These are phyloP conservation scores for Drosophila robusta DNA, from an alignment of 2,888 invertebrate genomes.

Conservation along the genomic window DNA sequence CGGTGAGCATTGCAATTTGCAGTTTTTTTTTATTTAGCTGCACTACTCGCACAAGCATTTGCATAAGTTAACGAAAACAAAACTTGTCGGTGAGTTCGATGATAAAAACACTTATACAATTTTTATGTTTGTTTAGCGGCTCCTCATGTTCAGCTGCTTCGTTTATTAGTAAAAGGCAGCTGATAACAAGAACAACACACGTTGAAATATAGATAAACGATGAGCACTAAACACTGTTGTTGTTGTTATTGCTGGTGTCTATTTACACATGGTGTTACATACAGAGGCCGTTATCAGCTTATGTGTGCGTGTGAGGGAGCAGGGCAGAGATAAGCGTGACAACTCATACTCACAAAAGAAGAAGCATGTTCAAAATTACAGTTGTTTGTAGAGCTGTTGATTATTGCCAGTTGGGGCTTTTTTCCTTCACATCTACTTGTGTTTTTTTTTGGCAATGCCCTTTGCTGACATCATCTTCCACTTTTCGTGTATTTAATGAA, in stretches of 20 bases:
- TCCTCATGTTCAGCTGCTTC: conserved; percentile 33
- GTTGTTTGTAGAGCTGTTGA: conserved; percentile 43
- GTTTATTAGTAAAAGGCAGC: conserved; percentile 20
- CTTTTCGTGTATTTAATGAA: conserved; percentile 26
- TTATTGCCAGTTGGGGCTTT: conserved; percentile 33
- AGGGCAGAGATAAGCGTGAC: conserved; percentile 59
- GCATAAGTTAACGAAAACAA: conserved; percentile 43
- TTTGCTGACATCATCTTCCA: no score
- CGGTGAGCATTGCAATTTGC: conserved; percentile 4
- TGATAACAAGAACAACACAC: conserved; percentile 39
- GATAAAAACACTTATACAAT: conserved; percentile 36
- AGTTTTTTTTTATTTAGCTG: neutral
- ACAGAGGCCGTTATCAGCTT: conserved; percentile 55
- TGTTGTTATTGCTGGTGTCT: conserved; percentile 21
- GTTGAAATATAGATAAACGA: conserved; percentile 58
- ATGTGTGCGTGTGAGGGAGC: neutral
- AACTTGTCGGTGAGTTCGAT: conserved; percentile 41
- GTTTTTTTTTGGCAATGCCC: conserved; percentile 33
- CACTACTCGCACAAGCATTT: conserved; percentile 31
- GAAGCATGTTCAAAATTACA: conserved; percentile 46
- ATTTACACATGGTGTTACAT: conserved; percentile 30
- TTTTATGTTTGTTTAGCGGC: conserved; percentile 49
- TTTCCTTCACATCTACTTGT: conserved; percentile 5
- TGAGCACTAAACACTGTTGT: conserved; percentile 28
- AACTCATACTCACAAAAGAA: conserved; percentile 37